Base-by-base conservation (phyloP, 1,140 invertebrate species). In the Papilio aristodemus region DNA sequence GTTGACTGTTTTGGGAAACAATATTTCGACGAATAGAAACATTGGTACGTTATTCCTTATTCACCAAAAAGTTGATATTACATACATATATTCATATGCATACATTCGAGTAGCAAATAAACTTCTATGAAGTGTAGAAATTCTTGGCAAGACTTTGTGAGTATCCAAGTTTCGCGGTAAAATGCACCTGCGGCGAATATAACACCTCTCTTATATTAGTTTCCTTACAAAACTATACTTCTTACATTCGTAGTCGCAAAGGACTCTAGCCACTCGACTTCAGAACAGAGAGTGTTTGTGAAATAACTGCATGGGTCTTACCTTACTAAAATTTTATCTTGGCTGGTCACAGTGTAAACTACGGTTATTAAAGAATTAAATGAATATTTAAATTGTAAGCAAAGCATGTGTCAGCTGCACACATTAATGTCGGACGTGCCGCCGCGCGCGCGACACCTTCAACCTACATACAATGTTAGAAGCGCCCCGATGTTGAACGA, bases 151-250 rank as follows among this genome's bases (percentile, higher is more conserved):
- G 19, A 22, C 0, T 50, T 22, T 50, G 46, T 54, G 22, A 54
- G 46, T 54, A 10, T 17, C 17, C 17, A 19, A 46, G 46, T 54
- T 22, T 54, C 17, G 19, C 46, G 46, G 46, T 54, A 11, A 54
- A 54, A 25, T 54, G 46, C 46, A 54, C 46, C 46, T 54, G 46
- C 46, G 22, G 19, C 46, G 46, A 19, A 54, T 54, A 54, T 54
- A 46, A 54, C 11, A 22, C 19, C 17, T 3, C 19, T 25, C 8
- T 46, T 46, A 17, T 54, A 54, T 22, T 54, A 54, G 19, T 54
- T 46, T 22, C 9, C 6, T 9, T 19, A 22, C 46, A 50, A 22
- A 50, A 50, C 46, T 50, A 19, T 14, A 14, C 41, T 46, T 14
- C 5, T 13, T 46, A 46, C 46, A 46, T 46, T 19, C 10, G 19